Base-by-base conservation (phyloP, 2,888 invertebrate species). In the Cataglyphis albicans region DNA sequence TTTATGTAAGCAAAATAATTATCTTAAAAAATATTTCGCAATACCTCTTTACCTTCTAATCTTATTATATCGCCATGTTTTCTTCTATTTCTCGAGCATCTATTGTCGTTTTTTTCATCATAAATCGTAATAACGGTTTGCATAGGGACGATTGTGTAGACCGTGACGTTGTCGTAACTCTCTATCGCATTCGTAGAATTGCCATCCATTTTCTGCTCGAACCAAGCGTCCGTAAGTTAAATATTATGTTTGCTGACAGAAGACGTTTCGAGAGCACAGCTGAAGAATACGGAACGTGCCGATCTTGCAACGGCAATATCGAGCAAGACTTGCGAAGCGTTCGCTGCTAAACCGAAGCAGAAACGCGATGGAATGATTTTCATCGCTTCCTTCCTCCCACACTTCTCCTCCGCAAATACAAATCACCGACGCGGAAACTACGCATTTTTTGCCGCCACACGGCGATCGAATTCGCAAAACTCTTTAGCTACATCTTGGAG, bases 161-260 rank as follows among this genome's bases (percentile, higher is more conserved):
- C 35, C 35, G 21, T 59, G 72, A 29, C 78, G 72, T 61, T 61
- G 72, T 61, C 72, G 78, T 72, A 80, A 72, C 59, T 72, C 72
- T 59, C 76, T 76, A 68, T 76, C 78, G 78, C 44, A 44, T 29
- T 57, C 68, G 48, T 38, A 48, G 72, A 61, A 80, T 80, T 80
- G 78, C 72, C 78, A 61, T 80, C 72, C 72, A 72, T 80, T 80
- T 80, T 80, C 78, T 72, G 78, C 59, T 61, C 57, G 83, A 65
- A 68, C 81, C 85, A 59, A 87, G 70, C 73, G 82, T 88, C 83
- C 61, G 83, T 73, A 84, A 87, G 89, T 89, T 89, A 89, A 89
- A 89, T 89, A 89, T 89, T 89, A 89, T 86, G 89, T 89, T 89
- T 87, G 86, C 84, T 83, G 78, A 86, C 81, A 64, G 72, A 84